A percentile compares a stretch with the other conserved stretches of the same genome.
Conservation (phyloP, 2,888 invertebrate species). For the Catocala nupta region DNA sequence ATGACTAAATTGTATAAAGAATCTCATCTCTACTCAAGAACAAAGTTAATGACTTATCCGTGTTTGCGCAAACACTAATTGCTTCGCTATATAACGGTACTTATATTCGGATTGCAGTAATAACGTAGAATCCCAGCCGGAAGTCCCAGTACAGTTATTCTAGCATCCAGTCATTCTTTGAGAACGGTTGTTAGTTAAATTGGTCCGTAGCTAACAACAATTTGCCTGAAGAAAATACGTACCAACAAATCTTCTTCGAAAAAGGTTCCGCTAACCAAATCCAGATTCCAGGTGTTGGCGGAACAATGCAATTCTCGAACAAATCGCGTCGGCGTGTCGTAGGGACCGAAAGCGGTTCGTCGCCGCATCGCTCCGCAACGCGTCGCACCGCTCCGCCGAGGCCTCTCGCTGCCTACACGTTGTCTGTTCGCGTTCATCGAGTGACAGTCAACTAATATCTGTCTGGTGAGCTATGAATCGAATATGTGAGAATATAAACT, state of each 20-base stretch:
- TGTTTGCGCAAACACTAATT: slow-evolving; percentile 30
- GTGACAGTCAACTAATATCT: slow-evolving; percentile 52
- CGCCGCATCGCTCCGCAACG: slow-evolving; percentile 1
- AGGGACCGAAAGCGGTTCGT: slow-evolving; percentile 1
- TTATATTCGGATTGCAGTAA: slow-evolving; percentile 1
- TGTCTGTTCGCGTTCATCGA: slow-evolving; percentile 34
- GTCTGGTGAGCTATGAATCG: slow-evolving; percentile 44
- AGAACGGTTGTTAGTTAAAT: slow-evolving; percentile 38
- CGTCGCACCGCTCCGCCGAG: slow-evolving; percentile 6
- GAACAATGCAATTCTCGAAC: slow-evolving; percentile 81
- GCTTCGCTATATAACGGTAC: slow-evolving; percentile 23
- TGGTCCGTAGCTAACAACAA: slow-evolving; percentile 49
- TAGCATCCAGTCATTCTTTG: slow-evolving; percentile 19
- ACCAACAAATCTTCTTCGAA: slow-evolving; percentile 67
- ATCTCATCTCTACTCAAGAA: slow-evolving; percentile 3
- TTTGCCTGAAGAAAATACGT: slow-evolving; percentile 47
- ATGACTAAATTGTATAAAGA: background rate
- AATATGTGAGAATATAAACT: slow-evolving; percentile 35
- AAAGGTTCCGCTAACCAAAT: slow-evolving; percentile 73
- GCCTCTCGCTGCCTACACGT: slow-evolving; percentile 26
- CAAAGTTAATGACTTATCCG: slow-evolving; percentile 1
- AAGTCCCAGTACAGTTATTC: slow-evolving; percentile 26
- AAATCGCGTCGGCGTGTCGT: slow-evolving; percentile 68
- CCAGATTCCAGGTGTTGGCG: slow-evolving; percentile 80
- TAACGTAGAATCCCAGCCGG: slow-evolving; percentile 6